Base-by-base conservation (phyloP, 1,140 invertebrate genomes). In the Mya arenaria region DNA sequence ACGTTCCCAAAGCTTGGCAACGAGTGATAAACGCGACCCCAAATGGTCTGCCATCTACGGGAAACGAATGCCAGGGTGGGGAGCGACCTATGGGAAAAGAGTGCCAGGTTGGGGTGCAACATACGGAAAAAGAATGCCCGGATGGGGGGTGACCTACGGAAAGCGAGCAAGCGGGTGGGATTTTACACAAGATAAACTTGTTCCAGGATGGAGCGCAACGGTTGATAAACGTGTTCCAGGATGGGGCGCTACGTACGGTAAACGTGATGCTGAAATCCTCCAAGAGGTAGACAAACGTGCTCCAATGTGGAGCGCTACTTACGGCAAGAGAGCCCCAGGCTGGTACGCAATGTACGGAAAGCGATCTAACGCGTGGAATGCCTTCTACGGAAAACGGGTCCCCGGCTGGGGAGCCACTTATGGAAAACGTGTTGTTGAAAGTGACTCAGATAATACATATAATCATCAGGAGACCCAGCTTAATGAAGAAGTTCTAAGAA, bases 51-150 rank as follows among this genome's bases (percentile, higher is more conserved):
- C 41, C 23, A 68, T 37, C 0, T 78, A 78, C 63, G 75, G 75
- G 3, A 77, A 77, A 37, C 23, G 74, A 1, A 39, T 23, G 1
- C 74, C 74, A 4, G 66, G 66, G 0, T 77, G 74, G 74, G 3
- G 25, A n/a, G 60, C 58, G 37, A 66, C 74, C 4, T 77, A 65
- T 48, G 74, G 74, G 0, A 77, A 77, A 63, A 52, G 74, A 1
- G 60, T 32, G 4, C 39, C 74, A 5, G 66, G 66, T 44, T 78
- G 75, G 75, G 2, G 17, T 19, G 62, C 41, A 1, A 56, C 63
- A 25, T 78, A 78, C 52, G 75, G 75, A 17, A 78, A 78, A 58
- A 23, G 75, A 8, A 32, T 13, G 3, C 72, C 72, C 32, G 60
- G 60, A 25, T 78, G 75, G 75, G 17, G 25, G 2, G 62, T 63